Base-by-base conservation (phyloP, 2,113 vertebrate genomes). In the Limnothrissa miodon region DNA sequence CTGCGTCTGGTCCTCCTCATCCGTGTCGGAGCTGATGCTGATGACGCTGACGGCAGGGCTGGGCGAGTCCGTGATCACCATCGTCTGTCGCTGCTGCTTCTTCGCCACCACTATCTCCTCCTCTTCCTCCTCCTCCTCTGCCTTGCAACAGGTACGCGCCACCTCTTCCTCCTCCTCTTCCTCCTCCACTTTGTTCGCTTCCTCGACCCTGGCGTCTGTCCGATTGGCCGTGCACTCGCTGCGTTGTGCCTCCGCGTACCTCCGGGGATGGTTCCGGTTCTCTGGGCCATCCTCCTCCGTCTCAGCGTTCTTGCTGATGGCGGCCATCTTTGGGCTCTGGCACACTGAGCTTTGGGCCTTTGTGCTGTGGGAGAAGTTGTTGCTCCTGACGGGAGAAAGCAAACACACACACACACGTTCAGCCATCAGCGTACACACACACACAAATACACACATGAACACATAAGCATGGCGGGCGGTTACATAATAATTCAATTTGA, bases 11-110 rank as follows among this genome's bases (percentile, higher is more conserved):
- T 97, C 96, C 39, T 98, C 87, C 5, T 96, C 96, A 5, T 97
- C 96, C 0, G 95, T 97, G 85, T 99, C 97, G 0, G 98, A 99
- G 94, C 97, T 98, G 88, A 99, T 99, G 86, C 97, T 98, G 93
- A 99, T 99, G 82, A 99, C 95, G 0, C 97, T 99, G 89, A 95
- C 95, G 0, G 96, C 92, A 0, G 98, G 98, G 90, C 98, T 99
- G 0, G 96, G 95, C 0, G 96, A 94, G 84, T 97, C 89, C 0
- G 95, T 95, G 1, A 97, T 96, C 88, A 97, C 91, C 89, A 99
- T 96, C 1, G 96, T 92, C 90, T 96, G 97, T 0, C 97, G 95
- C 56, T 96, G 95, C 56, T 96, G 97, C 81, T 94, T 95, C 89
- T 93, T 93, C 21, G 96, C 90, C 46, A 91, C 90, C 6, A 90